Base-by-base conservation (phyloP, 92 coral and sea anemone species). In the Desmophyllum pertusum region DNA sequence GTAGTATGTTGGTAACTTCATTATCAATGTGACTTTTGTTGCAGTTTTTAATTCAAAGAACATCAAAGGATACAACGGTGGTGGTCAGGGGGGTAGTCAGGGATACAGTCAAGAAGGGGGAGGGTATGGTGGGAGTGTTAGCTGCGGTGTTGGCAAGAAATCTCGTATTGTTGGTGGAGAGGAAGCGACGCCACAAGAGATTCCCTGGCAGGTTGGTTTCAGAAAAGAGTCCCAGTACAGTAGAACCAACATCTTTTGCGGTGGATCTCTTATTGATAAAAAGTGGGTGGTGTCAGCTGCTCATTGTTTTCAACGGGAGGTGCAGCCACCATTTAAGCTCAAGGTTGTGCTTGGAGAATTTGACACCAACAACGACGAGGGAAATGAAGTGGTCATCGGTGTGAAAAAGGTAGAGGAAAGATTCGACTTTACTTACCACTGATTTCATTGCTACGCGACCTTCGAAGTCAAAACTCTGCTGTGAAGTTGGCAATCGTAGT, bases 151-250 rank as follows among this genome's bases (percentile, higher is more conserved):
- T 37, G 85, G 81, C 2, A 73, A 63, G 61, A 73, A 40, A 9
- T 30, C 89, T 37, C 89, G 86, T 39, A 91, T 91, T 38, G 85
- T 91, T 4, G 94, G 94, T 25, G 94, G 94, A 30, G 45, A 48
- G 19, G 42, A 71, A 43, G 90, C 94, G 5, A 83, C 63, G 31
- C 85, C 85, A 30, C 84, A 77, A 6, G 87, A 84, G 59, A 73
- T 88, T 88, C 94, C 94, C 18, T 91, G 94, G 94, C 91, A 84
- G 72, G 94, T 87, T 19, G 89, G 69, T 18, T 68, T 74, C 33
- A 51, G 75, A 42, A 69, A 40, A 38, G 40, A 62, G 29, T 21
- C 30, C 17, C 1, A 2, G 18, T 0, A 1, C 23, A 38, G 71
- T 13, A 48, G 35, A 76, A 78, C 81, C 11, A 84, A 78, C 62